Conservation (phyloP, 1,140 invertebrate genomes). For the Teleopsis dalmanni region DNA sequence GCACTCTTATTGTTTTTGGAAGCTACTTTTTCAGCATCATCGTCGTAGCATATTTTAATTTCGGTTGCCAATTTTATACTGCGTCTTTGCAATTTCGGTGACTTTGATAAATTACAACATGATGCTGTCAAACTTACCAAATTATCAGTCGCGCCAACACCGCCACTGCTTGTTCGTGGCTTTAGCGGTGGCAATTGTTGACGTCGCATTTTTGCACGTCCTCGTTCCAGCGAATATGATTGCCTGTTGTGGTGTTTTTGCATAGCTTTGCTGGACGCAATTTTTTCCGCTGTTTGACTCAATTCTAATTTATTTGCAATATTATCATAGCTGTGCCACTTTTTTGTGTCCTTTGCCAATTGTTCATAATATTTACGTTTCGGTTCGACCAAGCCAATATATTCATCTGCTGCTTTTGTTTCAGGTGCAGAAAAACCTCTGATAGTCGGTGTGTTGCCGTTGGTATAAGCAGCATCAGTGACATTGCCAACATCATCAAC, state of each 20-base stretch:
- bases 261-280: not conserved
- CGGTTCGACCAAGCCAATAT: slow-evolving; percentile 34
- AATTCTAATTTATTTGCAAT: not conserved
- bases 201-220: slow-evolving; percentile 7
- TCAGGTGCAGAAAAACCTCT: slow-evolving; percentile 38
- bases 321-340: slow-evolving; percentile 13
- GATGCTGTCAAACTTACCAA: not conserved
- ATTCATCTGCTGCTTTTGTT: slow-evolving; percentile 33
- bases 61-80: slow-evolving; percentile 37
- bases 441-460: slow-evolving; percentile 14
- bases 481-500: not conserved
- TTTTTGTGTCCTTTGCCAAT: slow-evolving; percentile 12
- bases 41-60: slow-evolving; percentile 32
- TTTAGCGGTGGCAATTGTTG: slow-evolving; percentile 30
- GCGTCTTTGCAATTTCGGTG: slow-evolving; percentile 27
- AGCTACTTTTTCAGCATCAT: not conserved
- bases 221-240: slow-evolving; percentile 30
- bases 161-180: slow-evolving; percentile 14
- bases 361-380: slow-evolving; percentile 35
- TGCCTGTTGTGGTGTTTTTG: slow-evolving; percentile 19
- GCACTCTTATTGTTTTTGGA: not conserved
- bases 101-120: slow-evolving; percentile 2
- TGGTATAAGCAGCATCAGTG: not conserved
- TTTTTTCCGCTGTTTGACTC: not conserved
- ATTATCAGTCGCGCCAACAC: not conserved